Percentiles rank a stretch among this genome's conserved stretches.
These are phyloP conservation scores for Hypomecis punctinalis DNA, from an alignment of 2,888 invertebrate species.

Conservation along the genomic window DNA sequence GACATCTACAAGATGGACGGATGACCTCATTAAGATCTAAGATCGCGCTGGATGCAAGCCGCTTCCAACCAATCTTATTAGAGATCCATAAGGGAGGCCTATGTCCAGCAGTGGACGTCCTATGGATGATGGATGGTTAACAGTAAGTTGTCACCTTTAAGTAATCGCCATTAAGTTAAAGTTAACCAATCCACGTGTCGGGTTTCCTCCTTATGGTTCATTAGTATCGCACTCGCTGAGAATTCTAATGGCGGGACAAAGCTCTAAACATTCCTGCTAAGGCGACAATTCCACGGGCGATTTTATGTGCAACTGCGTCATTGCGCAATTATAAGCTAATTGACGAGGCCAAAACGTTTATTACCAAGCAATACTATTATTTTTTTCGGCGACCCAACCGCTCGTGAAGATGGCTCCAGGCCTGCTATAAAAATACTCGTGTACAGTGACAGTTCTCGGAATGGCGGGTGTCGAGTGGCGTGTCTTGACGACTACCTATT, in stretches of 20 bases:
- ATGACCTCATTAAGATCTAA: too few species aligned
- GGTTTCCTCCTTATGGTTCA: constrained; percentile 38
- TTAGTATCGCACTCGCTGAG: constrained; percentile 33
- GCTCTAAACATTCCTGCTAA: constrained; percentile 13
- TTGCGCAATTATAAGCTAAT: too few species aligned
- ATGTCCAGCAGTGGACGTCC: too few species aligned
- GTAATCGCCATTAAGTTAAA: constrained; percentile 6
- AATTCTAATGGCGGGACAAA: constrained; percentile 33
- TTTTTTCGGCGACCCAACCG: too few species aligned
- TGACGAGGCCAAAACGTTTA: too few species aligned
- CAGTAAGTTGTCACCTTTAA: not conserved
- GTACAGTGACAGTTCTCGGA: constrained; percentile 37
- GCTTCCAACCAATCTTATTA: too few species aligned
- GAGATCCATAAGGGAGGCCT: too few species aligned
- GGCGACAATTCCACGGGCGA: not conserved
- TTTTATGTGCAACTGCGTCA: constrained; percentile 9
- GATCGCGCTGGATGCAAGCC: too few species aligned
- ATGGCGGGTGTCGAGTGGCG: constrained; percentile 38
- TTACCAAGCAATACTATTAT: too few species aligned
- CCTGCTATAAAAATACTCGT: constrained; percentile 38
- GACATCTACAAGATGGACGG: too few species aligned
- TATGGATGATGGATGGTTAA: not conserved
- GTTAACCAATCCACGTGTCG: constrained; percentile 29
- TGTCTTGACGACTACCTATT: too few species aligned
- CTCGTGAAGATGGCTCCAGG: not conserved